Evolutionary conservation across 2,113 vertebrate genomes (phyloP), one percentile per base, ranked within the genome.

Genomic region (Ptilonorhynchus violaceus): DNA sequence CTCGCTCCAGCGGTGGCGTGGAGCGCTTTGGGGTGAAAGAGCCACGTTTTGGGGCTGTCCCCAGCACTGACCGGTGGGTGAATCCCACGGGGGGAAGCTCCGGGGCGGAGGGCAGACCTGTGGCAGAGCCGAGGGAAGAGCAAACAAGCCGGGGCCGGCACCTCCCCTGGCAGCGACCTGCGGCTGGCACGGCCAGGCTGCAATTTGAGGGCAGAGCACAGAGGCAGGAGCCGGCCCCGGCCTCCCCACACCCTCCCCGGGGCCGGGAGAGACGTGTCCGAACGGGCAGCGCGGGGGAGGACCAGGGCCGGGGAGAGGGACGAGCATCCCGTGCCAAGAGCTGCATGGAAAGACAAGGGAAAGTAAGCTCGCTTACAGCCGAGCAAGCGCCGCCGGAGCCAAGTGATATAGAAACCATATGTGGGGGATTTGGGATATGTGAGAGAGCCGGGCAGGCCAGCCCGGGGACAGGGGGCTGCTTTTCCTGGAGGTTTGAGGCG

Each of bases 361-460:
- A 94, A 95, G 94, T 88, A 93, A 96, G 84, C 85, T 93, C 66
- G 39, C 44, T 68, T 70, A 90, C 25, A 93, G 95, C 89, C 60
- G 17, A 73, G 94, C 96, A 79, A 93, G 92, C 64, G 22, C 85
- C 73, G 67, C 7, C 37, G 1, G 80, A 93, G 96, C 96, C 95
- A 96, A 92, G 93, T 78, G 93, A 92, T 93, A 97, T 96, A 72
- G 95, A 96, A 96, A 93, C 93, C 92, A 95, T 92, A 86, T 92
- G 89, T 96, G 90, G 80, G 85, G 86, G 92, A 96, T 94, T 96
- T 95, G 77, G 81, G 94, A 84, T 19, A 86, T 56, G 91, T 79
- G 92, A 92, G 91, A 89, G 89, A 92, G 70, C 76, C 21, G 82
- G 89, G 95, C 91, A 60, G 86, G 81, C 64, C 31, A 46, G 88